A percentile compares a stretch with the other conserved stretches of the same genome.
These are phyloP conservation scores for Ivindomyrus marchei DNA, from an alignment of 2,113 vertebrate genomes.

Conservation along the genomic window DNA sequence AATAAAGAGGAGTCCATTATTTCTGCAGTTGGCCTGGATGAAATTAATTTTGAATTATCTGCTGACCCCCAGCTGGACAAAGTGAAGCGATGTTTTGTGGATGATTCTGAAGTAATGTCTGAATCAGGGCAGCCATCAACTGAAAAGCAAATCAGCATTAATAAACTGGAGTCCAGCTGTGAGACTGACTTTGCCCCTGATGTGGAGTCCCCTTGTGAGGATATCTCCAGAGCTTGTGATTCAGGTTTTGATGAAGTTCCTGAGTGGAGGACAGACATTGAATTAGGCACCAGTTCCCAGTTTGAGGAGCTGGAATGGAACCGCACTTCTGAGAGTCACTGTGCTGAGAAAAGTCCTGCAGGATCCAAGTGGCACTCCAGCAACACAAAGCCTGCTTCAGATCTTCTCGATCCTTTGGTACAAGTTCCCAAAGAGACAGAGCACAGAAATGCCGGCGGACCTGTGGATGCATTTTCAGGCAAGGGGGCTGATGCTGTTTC, in stretches of 20 bases:
- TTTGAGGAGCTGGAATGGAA: conserved; percentile 4
- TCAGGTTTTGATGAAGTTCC: background rate
- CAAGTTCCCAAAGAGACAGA: background rate
- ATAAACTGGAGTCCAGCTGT: background rate
- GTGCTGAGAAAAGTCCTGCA: background rate
- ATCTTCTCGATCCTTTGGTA: background rate
- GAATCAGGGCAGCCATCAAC: background rate
- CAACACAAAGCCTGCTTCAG: conserved; percentile 25
- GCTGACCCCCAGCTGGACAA: conserved; percentile 16
- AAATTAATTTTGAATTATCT: conserved; percentile 1
- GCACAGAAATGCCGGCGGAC: background rate
- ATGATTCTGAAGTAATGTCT: conserved; percentile 9
- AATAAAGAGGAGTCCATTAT: background rate
- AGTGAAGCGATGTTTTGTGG: conserved; percentile 8
- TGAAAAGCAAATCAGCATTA: background rate
- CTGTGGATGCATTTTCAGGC: background rate
- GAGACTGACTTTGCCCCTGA: background rate
- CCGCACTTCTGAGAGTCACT: background rate
- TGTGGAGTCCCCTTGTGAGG: background rate
- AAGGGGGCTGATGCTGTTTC: background rate
- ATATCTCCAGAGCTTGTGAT: background rate
- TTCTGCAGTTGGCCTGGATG: background rate
- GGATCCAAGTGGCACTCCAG: conserved; percentile 24
- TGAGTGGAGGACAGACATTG: background rate
- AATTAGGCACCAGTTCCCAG: conserved; percentile 14